Evolutionary conservation across 1,140 invertebrate genomes (phyloP).

Genomic region (Lysiphlebus fabarum): DNA sequence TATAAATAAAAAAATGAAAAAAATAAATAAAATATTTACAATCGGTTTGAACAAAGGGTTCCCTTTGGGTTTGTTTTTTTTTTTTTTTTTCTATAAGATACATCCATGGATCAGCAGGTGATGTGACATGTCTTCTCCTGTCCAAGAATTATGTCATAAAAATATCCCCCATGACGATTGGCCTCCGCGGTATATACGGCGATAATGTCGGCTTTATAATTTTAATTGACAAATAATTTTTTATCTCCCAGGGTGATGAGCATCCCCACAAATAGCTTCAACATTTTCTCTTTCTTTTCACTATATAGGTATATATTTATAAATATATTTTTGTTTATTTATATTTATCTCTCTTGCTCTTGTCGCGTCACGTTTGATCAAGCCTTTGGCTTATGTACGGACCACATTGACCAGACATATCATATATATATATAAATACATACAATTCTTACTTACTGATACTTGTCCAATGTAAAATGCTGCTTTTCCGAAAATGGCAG

Average conservation of each 20-base stretch:
- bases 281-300: slow-evolving; percentile 18
- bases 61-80: no score
- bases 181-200: slow-evolving; percentile 13
- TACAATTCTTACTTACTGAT: background rate
- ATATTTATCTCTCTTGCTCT: slow-evolving; percentile 11
- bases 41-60: no score
- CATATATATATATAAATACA: no score
- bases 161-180: slow-evolving; percentile 8
- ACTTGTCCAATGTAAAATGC: slow-evolving; percentile 27
- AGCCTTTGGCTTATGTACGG: no score
- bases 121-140: background rate
- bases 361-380: no score
- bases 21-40: no score
- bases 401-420: no score
- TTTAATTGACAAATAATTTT: slow-evolving; percentile 37
- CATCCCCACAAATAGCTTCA: slow-evolving; percentile 5
- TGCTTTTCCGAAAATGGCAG: slow-evolving; percentile 36
- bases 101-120: background rate
- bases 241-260: slow-evolving; percentile 20
- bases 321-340: slow-evolving; percentile 9
- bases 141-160: slow-evolving; percentile 1
- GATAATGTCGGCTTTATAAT: slow-evolving; percentile 32
- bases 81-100: background rate
- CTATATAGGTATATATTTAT: background rate
- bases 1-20: no score